Evolutionary conservation across 2,797 vertebrate species (phyloP).

Genomic region (Neopelma chrysocephalum): DNA sequence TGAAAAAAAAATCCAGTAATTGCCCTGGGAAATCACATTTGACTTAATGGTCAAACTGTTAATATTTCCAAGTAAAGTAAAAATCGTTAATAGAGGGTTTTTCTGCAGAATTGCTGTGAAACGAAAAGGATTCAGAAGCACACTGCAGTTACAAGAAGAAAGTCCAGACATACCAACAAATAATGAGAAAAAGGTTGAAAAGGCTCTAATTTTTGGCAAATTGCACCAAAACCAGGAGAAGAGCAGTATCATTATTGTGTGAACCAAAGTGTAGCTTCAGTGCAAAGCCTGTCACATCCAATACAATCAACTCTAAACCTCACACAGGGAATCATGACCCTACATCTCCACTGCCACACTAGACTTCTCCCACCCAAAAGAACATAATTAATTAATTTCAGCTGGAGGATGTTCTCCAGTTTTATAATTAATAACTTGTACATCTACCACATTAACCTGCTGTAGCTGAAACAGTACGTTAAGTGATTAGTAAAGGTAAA

Average conservation of each 20-base stretch:
- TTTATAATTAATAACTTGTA: conserved; percentile 68
- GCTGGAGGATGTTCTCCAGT: conserved; percentile 30
- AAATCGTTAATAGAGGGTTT: background rate
- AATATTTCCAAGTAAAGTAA: background rate
- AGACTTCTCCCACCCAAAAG: conserved; percentile 38
- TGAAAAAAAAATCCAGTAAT: background rate
- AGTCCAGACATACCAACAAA: background rate
- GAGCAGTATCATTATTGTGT: background rate
- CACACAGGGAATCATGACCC: conserved; percentile 56
- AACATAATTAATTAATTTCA: conserved; percentile 71
- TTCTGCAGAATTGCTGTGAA: background rate
- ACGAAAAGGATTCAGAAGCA: background rate
- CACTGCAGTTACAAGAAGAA: background rate
- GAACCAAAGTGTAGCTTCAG: conserved; percentile 12
- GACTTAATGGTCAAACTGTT: background rate
- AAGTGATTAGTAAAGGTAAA: conserved; percentile 56
- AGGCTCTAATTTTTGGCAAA: background rate
- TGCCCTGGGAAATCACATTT: background rate
- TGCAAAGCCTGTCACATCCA: conserved; percentile 60
- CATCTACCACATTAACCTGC: background rate
- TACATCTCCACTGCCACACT: conserved; percentile 34
- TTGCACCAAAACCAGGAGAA: background rate
- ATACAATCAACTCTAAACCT: conserved; percentile 49
- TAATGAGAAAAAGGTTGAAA: background rate
- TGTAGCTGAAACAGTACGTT: background rate